Evolutionary conservation across 2,888 invertebrate genomes (phyloP).

Genomic region (Calameuta filiformis): DNA sequence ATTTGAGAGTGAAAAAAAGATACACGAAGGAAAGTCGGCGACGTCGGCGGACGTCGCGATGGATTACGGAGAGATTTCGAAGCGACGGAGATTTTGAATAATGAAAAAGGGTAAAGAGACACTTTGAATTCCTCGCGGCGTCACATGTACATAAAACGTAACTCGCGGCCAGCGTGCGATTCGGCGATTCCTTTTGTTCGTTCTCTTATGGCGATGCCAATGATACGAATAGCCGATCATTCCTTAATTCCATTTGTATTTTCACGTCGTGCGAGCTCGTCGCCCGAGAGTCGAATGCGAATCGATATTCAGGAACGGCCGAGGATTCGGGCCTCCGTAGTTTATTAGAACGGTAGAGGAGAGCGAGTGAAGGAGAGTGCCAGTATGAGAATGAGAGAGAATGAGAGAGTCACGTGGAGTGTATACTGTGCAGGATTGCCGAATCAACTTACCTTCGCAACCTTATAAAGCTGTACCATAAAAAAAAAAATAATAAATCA

Average conservation of each 20-base stretch:
- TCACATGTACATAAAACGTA: not conserved
- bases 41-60: too few relatives aligned
- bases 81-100: not conserved
- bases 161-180: not conserved
- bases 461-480: not conserved
- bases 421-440: not conserved
- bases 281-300: not conserved
- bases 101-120: not conserved
- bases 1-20: not conserved
- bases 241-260: not conserved
- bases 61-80: not conserved
- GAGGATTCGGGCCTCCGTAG: conserved; percentile 3
- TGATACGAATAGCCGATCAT: not conserved
- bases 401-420: not conserved
- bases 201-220: not conserved
- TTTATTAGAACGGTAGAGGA: not conserved
- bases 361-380: not conserved
- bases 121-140: not conserved
- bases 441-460: not conserved
- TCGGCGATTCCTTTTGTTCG: not conserved
- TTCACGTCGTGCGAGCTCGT: not conserved
- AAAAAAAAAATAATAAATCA: not conserved
- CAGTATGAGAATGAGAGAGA: not conserved
- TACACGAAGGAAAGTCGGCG: not conserved
- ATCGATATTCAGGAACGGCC: not conserved